Base-by-base conservation (phyloP, 1,140 invertebrate genomes). In the Pissodes strobi region DNA sequence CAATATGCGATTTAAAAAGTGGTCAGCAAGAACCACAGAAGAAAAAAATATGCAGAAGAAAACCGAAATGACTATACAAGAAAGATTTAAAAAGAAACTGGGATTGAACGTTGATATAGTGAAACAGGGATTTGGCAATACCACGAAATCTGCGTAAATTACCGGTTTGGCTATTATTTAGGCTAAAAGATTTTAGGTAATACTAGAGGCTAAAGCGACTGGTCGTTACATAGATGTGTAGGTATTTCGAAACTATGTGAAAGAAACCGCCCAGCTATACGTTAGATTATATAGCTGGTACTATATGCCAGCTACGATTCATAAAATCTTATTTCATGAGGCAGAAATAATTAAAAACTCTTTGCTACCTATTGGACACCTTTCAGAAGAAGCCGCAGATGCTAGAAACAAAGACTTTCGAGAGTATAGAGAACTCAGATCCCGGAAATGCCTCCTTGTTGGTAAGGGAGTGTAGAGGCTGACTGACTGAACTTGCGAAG, bases 311-410 rank as follows among this genome's bases (percentile, higher is more conserved):
- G 8, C 72, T 3, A 75, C 71, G 12, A 37, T 78, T 21, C 77
- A 79, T 46, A 78, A 79, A 72, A 71, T 78, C 48, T 49, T 78
- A 45, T 27, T 72, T 5, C 73, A 78, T 69, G 66, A 65, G 10
- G 15, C 62, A 17, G 27, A 41, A 52, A 38, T 74, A 23, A 74
- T 74, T 25, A 15, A 72, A 51, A 57, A 71, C 64, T 65, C 70
- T 2, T 19, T 74, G 41, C 41, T 76, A 22, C 73, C 70, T 5
- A 76, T 74, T 58, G 69, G 74, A 17, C 64, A 68, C 39, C 43
- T 76, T 8, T 72, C 69, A 0, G 60, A 69, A 55, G 65, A 69
- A 23, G 68, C 68, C 6, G 65, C 65, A 25, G 63, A 70, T 37
- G 63, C 73, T 0, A 1, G 67, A 21, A 72, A 76, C 52, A 76